Evolutionary conservation across 2,113 vertebrate species (phyloP).

Genomic region (Megaceryle torquata): DNA sequence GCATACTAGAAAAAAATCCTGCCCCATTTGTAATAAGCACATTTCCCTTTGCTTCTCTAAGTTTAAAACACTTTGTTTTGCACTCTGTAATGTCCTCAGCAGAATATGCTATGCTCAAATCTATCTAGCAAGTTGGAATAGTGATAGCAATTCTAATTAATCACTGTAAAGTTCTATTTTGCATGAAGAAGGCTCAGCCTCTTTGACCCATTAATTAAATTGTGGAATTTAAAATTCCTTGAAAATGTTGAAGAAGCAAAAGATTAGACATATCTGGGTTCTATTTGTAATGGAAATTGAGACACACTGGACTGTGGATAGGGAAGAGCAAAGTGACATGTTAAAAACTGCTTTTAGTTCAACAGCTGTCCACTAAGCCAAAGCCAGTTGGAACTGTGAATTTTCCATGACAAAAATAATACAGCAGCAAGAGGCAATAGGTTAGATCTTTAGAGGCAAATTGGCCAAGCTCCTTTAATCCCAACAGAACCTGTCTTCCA

Average conservation of each 20-base stretch:
- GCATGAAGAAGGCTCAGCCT: slow-evolving; percentile 33
- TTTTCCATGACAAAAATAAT: background rate
- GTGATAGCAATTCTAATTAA: slow-evolving; percentile 64
- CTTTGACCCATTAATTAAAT: slow-evolving; percentile 71
- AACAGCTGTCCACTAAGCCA: background rate
- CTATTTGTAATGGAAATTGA: slow-evolving; percentile 63
- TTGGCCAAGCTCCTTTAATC: background rate
- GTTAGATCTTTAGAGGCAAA: background rate
- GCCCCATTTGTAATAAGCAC: background rate
- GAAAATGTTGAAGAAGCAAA: slow-evolving; percentile 56
- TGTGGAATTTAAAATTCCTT: slow-evolving; percentile 55
- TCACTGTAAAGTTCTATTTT: slow-evolving; percentile 54
- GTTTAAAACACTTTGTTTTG: slow-evolving; percentile 6
- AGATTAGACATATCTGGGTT: slow-evolving; percentile 55
- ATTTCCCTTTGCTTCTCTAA: background rate
- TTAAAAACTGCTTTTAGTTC: slow-evolving; percentile 12
- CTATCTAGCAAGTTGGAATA: slow-evolving; percentile 37
- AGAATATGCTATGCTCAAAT: background rate
- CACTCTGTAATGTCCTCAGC: slow-evolving; percentile 8
- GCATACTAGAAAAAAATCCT: background rate
- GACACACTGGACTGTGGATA: background rate
- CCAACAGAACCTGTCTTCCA: background rate
- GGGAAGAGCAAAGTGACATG: background rate
- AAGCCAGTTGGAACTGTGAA: background rate
- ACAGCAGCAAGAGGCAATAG: background rate